These are phyloP conservation scores for Drosophila erecta DNA, from an alignment of 1,140 invertebrate species.

Conservation along the genomic window DNA sequence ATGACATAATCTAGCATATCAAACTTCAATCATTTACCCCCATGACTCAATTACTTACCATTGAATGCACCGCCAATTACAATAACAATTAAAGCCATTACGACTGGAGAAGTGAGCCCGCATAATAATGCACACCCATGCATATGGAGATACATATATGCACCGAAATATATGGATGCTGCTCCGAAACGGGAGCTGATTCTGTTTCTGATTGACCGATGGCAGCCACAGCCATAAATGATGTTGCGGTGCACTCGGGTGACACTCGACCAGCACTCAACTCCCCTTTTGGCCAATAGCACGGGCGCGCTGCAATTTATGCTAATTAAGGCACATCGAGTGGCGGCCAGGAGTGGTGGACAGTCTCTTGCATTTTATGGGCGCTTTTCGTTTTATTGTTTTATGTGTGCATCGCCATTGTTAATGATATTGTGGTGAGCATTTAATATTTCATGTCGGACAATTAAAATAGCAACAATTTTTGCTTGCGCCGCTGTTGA, in stretches of 20 bases:
- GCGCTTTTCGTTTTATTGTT: slow-evolving; percentile 63
- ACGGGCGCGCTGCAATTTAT: slow-evolving; percentile 66
- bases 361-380: slow-evolving; percentile 75
- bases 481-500: slow-evolving; percentile 53
- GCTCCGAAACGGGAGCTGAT: slow-evolving; percentile 36
- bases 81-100: slow-evolving; percentile 55
- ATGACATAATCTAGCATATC: slow-evolving; percentile 50
- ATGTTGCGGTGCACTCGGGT: slow-evolving; percentile 23
- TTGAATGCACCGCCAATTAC: slow-evolving; percentile 73
- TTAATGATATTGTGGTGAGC: slow-evolving; percentile 67
- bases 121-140: slow-evolving; percentile 30
- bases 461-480: slow-evolving; percentile 55
- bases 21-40: slow-evolving; percentile 37
- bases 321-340: slow-evolving; percentile 79
- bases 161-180: background rate
- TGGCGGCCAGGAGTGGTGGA: slow-evolving; percentile 33
- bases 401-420: slow-evolving; percentile 57
- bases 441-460: slow-evolving; percentile 70
- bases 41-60: slow-evolving; percentile 55
- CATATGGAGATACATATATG: background rate
- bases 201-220: slow-evolving; percentile 44
- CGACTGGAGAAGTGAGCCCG: slow-evolving; percentile 25
- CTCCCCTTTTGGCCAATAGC: slow-evolving; percentile 32
- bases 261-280: slow-evolving; percentile 9
- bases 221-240: slow-evolving; percentile 30